phyloP scores from a whole-genome alignment of 2,113 vertebrate genomes.

The Oenanthe oenanthe region DNA sequence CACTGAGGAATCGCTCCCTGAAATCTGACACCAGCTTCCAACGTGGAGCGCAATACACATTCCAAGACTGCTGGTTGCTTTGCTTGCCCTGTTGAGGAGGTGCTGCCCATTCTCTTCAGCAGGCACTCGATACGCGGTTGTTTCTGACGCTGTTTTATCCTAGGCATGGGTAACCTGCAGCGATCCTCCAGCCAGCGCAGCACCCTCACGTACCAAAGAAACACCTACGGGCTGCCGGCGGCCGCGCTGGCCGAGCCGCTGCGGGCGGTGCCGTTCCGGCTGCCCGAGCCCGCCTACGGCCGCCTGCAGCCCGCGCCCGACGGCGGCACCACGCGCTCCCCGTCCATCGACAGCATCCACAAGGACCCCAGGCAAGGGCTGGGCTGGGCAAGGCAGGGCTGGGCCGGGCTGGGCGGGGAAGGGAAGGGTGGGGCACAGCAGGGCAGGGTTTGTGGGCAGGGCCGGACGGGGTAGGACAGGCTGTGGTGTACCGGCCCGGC shows the following conservation, averaged over 20 bases:
- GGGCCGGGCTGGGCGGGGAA: no score
- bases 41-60: accelerated
- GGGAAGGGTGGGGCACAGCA: no score
- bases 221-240: conserved; percentile 84
- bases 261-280: conserved; percentile 84
- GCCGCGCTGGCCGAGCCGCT: conserved; percentile 81
- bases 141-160: conserved; percentile 48
- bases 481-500: no score
- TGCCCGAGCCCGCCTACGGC: conserved; percentile 81
- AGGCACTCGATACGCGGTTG: background rate
- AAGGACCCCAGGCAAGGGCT: conserved; percentile 84
- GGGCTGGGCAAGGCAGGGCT: no score
- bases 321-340: conserved; percentile 88
- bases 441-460: no score
- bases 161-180: conserved; percentile 92
- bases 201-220: conserved; percentile 96
- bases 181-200: conserved; percentile 92
- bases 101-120: background rate
- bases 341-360: conserved; percentile 97
- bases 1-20: background rate
- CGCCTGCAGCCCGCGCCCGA: conserved; percentile 58
- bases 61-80: background rate
- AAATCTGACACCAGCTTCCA: background rate
- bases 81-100: background rate
- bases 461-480: no score